Evolutionary conservation across 2,113 vertebrate species (phyloP).

Genomic region (Tamias sibiricus): DNA sequence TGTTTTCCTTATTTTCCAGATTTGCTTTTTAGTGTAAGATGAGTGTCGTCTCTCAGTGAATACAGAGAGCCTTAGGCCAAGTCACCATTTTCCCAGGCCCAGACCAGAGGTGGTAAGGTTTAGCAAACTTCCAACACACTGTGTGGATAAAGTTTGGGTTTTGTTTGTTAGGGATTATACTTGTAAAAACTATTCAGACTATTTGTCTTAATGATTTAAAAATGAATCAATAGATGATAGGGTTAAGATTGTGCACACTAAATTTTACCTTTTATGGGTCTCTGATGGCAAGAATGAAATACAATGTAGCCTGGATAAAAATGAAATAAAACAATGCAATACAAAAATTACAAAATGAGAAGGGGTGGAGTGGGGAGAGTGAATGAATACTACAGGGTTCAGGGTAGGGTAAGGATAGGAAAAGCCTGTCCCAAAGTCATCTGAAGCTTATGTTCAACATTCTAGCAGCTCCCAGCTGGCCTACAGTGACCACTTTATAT

Average conservation of each 20-base stretch:
- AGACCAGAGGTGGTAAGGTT: not conserved
- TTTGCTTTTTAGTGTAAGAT: constrained; percentile 49
- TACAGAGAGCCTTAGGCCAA: not conserved
- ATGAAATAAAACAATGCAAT: not conserved
- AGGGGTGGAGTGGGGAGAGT: too few relatives aligned
- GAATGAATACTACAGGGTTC: not conserved
- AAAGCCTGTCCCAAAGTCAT: not conserved
- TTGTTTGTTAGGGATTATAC: constrained; percentile 45
- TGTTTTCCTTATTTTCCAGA: constrained; percentile 73
- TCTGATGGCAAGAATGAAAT: not conserved
- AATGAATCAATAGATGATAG: not conserved
- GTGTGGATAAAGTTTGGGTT: not conserved
- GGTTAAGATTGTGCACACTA: not conserved
- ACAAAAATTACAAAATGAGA: not conserved
- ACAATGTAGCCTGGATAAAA: not conserved
- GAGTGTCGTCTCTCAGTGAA: not conserved
- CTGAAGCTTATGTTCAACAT: not conserved
- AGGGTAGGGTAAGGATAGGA: not conserved
- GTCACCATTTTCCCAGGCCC: not conserved
- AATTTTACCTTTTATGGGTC: not conserved
- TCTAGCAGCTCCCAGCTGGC: not conserved
- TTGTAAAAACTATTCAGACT: constrained; percentile 58
- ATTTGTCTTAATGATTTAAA: not conserved
- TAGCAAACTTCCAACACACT: not conserved
- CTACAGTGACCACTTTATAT: not conserved